Percentiles rank a stretch among this genome's conserved stretches.
phyloP scores from a whole-genome alignment of 2,113 vertebrate species.

The Clarias macrocephalus region DNA sequence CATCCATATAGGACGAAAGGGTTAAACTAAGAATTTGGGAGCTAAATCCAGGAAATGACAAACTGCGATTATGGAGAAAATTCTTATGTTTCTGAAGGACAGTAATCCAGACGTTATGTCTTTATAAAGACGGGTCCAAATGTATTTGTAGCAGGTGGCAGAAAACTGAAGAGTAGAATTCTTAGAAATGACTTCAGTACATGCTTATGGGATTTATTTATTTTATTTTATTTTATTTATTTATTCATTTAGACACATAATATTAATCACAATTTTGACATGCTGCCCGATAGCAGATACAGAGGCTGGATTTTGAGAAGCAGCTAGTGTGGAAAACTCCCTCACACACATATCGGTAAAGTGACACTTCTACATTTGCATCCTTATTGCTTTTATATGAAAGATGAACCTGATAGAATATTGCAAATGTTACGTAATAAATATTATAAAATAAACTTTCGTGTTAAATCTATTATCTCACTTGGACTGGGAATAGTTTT shows the following conservation, averaged over 20 bases:
- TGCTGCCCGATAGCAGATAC: not conserved
- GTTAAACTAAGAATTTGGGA: not conserved
- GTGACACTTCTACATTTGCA: not conserved
- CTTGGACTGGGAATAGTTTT: not conserved
- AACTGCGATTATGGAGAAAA: not conserved
- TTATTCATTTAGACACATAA: too few relatives aligned
- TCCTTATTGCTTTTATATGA: not conserved
- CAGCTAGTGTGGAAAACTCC: not conserved
- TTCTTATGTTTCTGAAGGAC: not conserved
- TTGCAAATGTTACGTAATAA: not conserved
- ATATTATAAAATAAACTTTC: not conserved
- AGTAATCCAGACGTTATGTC: constrained; percentile 11
- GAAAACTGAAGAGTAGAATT: not conserved
- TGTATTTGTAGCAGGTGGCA: constrained; percentile 7
- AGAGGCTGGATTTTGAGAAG: not conserved
- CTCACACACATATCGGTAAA: not conserved
- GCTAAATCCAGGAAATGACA: not conserved
- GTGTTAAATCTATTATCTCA: not conserved
- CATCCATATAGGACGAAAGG: not conserved
- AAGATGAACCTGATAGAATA: not conserved
- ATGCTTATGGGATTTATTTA: not conserved
- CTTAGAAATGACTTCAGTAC: constrained; percentile 5
- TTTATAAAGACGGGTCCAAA: constrained; percentile 17
- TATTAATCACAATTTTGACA: not conserved
- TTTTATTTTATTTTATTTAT: too few relatives aligned